Evolutionary conservation across 2,888 invertebrate species (phyloP), one percentile per base, ranked within the genome.

Genomic region (Lycophotia porphyrea): DNA sequence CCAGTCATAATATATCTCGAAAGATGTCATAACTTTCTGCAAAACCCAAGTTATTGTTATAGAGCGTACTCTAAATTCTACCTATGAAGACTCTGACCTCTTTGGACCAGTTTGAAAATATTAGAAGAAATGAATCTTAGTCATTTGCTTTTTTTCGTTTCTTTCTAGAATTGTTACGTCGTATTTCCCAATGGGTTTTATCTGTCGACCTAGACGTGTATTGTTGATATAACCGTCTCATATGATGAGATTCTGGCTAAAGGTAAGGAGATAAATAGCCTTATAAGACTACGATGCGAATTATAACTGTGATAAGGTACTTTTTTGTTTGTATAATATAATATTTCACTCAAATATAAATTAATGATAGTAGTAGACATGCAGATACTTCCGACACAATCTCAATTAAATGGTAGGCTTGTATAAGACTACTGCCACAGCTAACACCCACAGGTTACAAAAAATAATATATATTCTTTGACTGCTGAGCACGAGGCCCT

Each of bases 1-100:
- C 71, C 61, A 66, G 73, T 64, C 39, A 63, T 73, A 76, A 74
- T 76, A 75, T 83, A 78, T 79, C 72, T 81, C 27, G 39, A 11
- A 66, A 71, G 49, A 63, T 18, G 75, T 74, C 67, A 75, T 83
- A 85, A 85, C 61, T 85, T 81, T 80, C 49, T 79, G 66, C 66
- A 39, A 72, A 85, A 47, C 68, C 42, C 34, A 52, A 79, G 67
- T 76, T 85, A 85, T 66, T 60, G 73, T 75, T 70, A 82, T 52
- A 71, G 71, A 67, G n/a, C 52, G 34, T 75, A 64, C 66, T 84
- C 58, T 66, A 77, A 79, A 78, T 78, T 81, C 73, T 63, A 55
- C 31, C 34, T 81, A 63, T 44, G 42, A 44, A 65, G 27, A 9
- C 27, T 78, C 65, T 64, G 64, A 78, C 77, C 71, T 71, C 55